A percentile compares a stretch with the other conserved stretches of the same genome.
Conservation (phyloP, 2,888 invertebrate genomes). For the Schrankia costaestrigalis region DNA sequence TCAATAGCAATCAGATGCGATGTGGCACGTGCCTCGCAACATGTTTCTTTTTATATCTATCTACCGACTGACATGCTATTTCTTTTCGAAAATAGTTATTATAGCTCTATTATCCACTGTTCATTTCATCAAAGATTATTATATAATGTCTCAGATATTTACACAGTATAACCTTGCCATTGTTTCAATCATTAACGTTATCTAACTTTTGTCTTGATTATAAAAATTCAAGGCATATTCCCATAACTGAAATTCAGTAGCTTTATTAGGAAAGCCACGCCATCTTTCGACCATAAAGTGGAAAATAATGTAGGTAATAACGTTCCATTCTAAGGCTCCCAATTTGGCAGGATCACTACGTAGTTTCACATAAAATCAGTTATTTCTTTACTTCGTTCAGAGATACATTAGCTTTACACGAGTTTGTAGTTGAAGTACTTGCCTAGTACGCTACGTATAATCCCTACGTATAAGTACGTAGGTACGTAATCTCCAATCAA, state of each 20-base stretch:
- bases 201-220: too few relatives aligned
- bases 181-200: too few relatives aligned
- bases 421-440: constrained; percentile 1
- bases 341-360: constrained; percentile 7
- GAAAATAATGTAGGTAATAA: constrained; percentile 4
- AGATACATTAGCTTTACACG: constrained; percentile 13
- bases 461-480: too few relatives aligned
- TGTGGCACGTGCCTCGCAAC: constrained; percentile 27
- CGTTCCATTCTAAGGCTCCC: neutral
- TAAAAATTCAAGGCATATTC: too few relatives aligned
- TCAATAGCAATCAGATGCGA: constrained; percentile 50
- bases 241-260: too few relatives aligned
- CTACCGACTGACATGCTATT: constrained; percentile 12
- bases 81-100: constrained; percentile 20
- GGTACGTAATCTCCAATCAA: constrained; percentile 29
- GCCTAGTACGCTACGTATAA: constrained; percentile 6
- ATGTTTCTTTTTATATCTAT: constrained; percentile 29
- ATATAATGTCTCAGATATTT: too few relatives aligned
- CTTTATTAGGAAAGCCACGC: neutral
- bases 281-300: constrained; percentile 5
- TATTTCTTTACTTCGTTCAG: constrained; percentile 13
- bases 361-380: constrained; percentile 13
- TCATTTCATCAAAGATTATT: too few relatives aligned
- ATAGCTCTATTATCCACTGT: constrained; percentile 16
- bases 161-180: too few relatives aligned